Evolutionary conservation across 2,113 vertebrate species (phyloP).

Genomic region (Struthidea cinerea): DNA sequence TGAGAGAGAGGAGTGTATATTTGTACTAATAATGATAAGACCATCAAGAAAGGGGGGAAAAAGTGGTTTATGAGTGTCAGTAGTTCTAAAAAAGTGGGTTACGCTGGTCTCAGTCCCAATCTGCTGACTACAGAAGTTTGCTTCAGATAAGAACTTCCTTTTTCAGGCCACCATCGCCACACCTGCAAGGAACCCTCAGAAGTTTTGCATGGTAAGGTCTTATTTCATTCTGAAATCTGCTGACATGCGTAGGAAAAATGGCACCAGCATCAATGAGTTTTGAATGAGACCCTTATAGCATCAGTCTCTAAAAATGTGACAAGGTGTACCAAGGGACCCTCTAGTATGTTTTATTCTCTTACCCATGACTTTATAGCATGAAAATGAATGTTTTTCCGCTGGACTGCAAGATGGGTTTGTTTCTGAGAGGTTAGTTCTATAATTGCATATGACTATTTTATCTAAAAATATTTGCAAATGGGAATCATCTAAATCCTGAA

Average conservation of each 20-base stretch:
- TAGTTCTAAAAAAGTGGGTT: neutral
- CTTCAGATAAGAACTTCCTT: neutral
- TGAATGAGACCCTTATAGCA: neutral
- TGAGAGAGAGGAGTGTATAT: neutral
- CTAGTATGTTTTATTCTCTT: constrained; percentile 16
- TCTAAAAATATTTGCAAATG: constrained; percentile 52
- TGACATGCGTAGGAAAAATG: neutral
- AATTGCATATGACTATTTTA: constrained; percentile 9
- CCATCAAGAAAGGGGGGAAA: accelerated
- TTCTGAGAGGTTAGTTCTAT: constrained; percentile 19
- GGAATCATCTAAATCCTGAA: constrained; percentile 29
- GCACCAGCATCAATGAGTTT: neutral
- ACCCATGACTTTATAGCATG: neutral
- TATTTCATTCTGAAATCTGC: neutral
- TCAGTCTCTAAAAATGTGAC: constrained; percentile 27
- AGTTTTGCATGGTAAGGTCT: neutral
- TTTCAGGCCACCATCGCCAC: neutral
- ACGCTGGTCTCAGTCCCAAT: neutral
- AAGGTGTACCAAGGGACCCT: neutral
- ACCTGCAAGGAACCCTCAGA: neutral
- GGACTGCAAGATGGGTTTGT: neutral
- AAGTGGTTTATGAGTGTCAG: neutral
- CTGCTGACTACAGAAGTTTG: neutral
- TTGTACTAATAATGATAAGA: neutral
- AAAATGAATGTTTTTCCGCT: constrained; percentile 12